phyloP scores from a whole-genome alignment of 1,140 invertebrate species.

The Steinernema khuongi region DNA sequence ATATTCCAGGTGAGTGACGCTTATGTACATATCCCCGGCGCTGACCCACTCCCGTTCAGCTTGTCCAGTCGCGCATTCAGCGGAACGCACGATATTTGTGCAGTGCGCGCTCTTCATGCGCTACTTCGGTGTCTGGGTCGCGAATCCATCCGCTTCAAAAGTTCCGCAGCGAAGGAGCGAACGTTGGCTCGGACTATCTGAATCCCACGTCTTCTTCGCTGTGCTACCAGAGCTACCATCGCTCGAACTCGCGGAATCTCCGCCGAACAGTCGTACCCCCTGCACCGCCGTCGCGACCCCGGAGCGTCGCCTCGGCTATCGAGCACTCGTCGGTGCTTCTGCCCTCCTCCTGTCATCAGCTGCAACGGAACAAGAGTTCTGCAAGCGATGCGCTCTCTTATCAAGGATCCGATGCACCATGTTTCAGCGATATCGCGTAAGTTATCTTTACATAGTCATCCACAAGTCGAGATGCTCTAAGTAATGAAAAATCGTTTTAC shows the following conservation, averaged over 20 bases:
- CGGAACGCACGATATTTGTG: not conserved
- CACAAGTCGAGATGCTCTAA: not conserved
- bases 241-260: not conserved
- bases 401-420: not conserved
- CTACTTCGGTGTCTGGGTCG: not conserved
- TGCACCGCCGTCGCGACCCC: not conserved
- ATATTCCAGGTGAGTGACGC: conserved; percentile 66
- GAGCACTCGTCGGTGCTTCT: not conserved
- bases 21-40: not conserved
- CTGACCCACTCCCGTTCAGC: conserved; percentile 17
- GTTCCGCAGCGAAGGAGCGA: not conserved
- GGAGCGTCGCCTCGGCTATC: not conserved
- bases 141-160: not conserved
- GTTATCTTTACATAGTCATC: not conserved
- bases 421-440: not conserved
- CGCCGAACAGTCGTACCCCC: not conserved
- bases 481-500: too few relatives aligned
- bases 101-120: not conserved
- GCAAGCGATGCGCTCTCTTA: conserved; percentile 1
- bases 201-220: not conserved
- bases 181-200: not conserved
- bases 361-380: not conserved
- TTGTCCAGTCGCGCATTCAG: conserved; percentile 30
- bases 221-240: not conserved
- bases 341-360: not conserved